Evolutionary conservation across 2,113 vertebrate genomes (phyloP), one percentile per base, ranked within the genome.

Genomic region (Laticauda colubrina): DNA sequence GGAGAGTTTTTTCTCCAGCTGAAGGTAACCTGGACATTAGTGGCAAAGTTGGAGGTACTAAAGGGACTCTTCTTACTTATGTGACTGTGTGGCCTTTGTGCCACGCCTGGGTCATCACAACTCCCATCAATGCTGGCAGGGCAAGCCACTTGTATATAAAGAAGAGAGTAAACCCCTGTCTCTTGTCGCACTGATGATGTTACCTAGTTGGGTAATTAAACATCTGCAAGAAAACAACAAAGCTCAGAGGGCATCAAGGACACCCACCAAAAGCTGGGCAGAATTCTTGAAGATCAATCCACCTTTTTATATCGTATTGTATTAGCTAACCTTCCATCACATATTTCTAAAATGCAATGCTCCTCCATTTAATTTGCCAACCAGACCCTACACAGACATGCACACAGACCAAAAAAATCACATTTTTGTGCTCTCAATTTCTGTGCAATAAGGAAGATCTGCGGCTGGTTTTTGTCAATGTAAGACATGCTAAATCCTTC

Each of bases 401-500:
- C 12, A 91, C 12, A 43, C 1, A 39, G 12, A 96, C 89, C 90
- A 95, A 53, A 53, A 12, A 96, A 20, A 61, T 90, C 93, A 92
- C 90, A 0, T 21, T 0, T 8, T 54, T 75, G 45, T 94, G 0
- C 93, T 93, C 88, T 94, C 64, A 95, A 94, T 87, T 24, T 39
- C 54, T 43, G 14, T 0, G 91, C 91, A 3, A 55, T 94, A 94
- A 92, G 94, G 94, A 56, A 0, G 0, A 94, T 94, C 96, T 69
- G 92, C 95, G 95, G 94, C 89, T 61, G 56, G 43, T 96, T 95
- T 97, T 94, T 96, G 96, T 94, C 95, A 96, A 92, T 54, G 23
- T 89, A 54, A 96, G 95, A 95, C 96, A 96, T 95, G 95, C 85
- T 95, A 96, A 96, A 94, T 94, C 92, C 95, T 94, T 92, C 93